These are phyloP conservation scores for Hozukius guyotensis DNA, from an alignment of 2,797 vertebrate species.

Conservation along the genomic window DNA sequence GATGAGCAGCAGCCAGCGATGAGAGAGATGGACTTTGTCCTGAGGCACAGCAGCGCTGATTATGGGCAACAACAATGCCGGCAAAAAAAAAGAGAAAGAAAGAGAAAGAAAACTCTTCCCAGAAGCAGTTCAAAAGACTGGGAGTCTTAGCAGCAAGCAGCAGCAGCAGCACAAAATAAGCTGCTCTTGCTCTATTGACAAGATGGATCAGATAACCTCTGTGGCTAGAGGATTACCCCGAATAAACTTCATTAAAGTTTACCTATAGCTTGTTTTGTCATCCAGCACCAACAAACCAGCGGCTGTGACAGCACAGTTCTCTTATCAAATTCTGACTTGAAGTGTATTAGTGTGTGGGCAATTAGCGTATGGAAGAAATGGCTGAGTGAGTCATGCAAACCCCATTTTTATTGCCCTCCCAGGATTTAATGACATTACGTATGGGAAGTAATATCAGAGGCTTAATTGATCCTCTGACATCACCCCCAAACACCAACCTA, in stretches of 20 bases:
- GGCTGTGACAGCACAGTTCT: not conserved
- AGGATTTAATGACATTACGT: conserved; percentile 20
- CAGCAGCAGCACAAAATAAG: conserved; percentile 65
- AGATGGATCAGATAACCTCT: conserved; percentile 78
- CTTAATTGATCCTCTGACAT: conserved; percentile 60
- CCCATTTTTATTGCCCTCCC: not conserved
- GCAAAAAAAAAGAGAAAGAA: conserved; percentile 44
- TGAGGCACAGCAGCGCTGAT: conserved; percentile 76
- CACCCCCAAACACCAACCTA: conserved; percentile 38
- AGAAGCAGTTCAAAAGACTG: conserved; percentile 73
- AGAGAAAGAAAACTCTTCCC: conserved; percentile 72
- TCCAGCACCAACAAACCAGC: conserved; percentile 1
- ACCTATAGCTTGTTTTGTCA: conserved; percentile 30
- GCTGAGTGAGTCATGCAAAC: conserved; percentile 1
- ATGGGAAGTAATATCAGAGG: conserved; percentile 28
- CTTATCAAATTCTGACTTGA: not conserved
- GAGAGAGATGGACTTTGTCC: conserved; percentile 85
- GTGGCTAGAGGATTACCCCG: conserved; percentile 69
- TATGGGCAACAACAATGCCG: conserved; percentile 79
- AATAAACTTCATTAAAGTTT: conserved; percentile 61
- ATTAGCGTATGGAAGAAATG: conserved; percentile 17
- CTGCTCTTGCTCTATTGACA: conserved; percentile 70
- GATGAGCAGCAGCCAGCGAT: conserved; percentile 84
- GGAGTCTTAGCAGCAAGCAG: conserved; percentile 43
- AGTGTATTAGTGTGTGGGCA: conserved; percentile 10